Evolutionary conservation across 2,888 invertebrate species (phyloP), one percentile per base, ranked within the genome.

Genomic region (Lasioglossum malachurum): DNA sequence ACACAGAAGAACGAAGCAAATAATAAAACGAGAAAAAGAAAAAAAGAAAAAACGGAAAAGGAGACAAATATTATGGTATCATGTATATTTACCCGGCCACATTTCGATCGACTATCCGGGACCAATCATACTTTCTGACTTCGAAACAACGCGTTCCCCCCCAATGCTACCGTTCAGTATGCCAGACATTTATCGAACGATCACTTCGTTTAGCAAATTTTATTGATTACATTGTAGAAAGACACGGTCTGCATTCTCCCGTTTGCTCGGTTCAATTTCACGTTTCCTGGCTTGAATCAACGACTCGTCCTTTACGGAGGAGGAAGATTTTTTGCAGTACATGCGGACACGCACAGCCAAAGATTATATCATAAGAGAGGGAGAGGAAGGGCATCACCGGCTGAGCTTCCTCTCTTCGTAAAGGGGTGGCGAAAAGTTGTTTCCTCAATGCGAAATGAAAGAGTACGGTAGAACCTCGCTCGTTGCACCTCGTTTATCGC

Each of bases 71-170:
- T 82, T 83, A 86, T 78, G 82, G 75, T 87, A 85, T 88, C 83
- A 79, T 88, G 89, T 87, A 86, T 83, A 91, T 85, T 89, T 89
- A 92, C 93, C 93, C 93, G 93, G 93, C 92, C 92, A 89, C 88
- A 90, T 85, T 92, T 92, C 87, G 91, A 93, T 88, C 92, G 89
- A 91, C 91, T 89, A 92, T 91, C 93, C 93, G 94, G 94, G 94
- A 94, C 94, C 94, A 94, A 94, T 92, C 90, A 92, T 91, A 92
- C 89, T 89, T 93, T 91, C 89, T 87, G 89, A 82, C 84, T 75
- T 79, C 60, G 82, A 88, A 82, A 88, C 31, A 87, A 82, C 86
- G 88, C 90, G 87, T 92, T 88, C 89, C 85, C 86, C 57, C n/a
- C 57, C 12, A 12, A 83, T 87, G 87, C 87, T 83, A 85, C 89